Base-by-base conservation (phyloP, 1,140 invertebrate genomes). In the Drosophila carrolli region DNA sequence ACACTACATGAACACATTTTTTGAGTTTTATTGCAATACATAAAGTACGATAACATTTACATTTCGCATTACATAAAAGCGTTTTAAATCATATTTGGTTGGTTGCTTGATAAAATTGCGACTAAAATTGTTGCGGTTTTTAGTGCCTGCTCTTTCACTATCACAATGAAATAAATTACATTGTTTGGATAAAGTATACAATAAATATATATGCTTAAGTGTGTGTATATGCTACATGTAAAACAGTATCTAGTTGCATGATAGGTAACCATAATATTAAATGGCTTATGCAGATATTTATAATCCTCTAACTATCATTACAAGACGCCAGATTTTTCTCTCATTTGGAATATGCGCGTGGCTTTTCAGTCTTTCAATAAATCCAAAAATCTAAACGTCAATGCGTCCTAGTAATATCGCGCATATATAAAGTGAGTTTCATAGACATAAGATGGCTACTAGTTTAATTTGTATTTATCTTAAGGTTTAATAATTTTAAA, bases 161-260 rank as follows among this genome's bases (percentile, higher is more conserved):
- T 86, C 82, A 86, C 82, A 88, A 82, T 86, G 84, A 77, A 68
- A 78, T 89, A 78, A 85, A 86, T 70, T 78, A 82, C 84, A 86
- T 86, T 88, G 83, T 83, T 79, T 29, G 53, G 44, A 70, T 75
- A 80, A 62, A 67, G 50, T 83, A 66, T 76, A 76, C 55, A 71
- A 46, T 81, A 75, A 55, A 47, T 81, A 61, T 84, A 65, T 75
- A 61, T 61, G 60, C 35, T 63, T 65, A 67, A 8, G 19, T n/a
- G 23, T 19, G 47, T 65, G 23, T 71, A 47, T 79, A 68, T 65
- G 53, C 62, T 65, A 47, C 41, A 56, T 68, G 65, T 83, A 78
- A 82, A 82, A 83, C 80, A 83, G 74, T 79, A 79, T 66, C 75
- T 82, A 78, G 63, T 70, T 56, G 63, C 68, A 75, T 81, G 72